phyloP scores from a whole-genome alignment of 2,113 vertebrate species.

The Tonatia bakeri region DNA sequence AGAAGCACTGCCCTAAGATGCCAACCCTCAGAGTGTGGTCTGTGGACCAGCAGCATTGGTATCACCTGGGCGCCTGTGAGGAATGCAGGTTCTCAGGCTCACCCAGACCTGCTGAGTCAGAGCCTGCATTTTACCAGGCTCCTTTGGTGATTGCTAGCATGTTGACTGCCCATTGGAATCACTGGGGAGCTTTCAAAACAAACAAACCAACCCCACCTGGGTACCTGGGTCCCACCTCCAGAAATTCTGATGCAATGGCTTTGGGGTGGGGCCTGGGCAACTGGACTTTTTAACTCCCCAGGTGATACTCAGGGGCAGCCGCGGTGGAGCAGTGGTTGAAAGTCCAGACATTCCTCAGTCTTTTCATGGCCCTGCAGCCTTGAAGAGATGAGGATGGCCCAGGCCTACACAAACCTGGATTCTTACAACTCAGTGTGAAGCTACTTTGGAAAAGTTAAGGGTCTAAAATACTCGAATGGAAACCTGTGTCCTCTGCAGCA shows the following conservation, averaged over 20 bases:
- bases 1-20: background rate
- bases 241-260: background rate
- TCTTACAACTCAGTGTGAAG: background rate
- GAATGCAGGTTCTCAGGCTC: background rate
- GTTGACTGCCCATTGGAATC: background rate
- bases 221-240: background rate
- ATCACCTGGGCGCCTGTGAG: background rate
- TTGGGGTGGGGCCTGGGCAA: background rate
- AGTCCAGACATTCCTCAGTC: background rate
- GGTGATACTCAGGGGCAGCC: too few relatives aligned
- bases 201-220: too few relatives aligned
- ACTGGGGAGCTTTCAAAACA: background rate
- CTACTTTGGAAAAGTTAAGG: background rate
- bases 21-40: background rate
- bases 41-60: rapidly evolving
- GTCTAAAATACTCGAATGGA: background rate
- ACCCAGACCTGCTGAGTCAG: background rate
- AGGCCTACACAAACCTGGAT: background rate
- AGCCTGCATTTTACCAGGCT: background rate
- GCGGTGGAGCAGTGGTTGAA: background rate
- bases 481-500: background rate
- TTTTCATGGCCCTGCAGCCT: background rate
- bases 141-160: background rate
- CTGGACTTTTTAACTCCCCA: background rate
- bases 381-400: background rate